Evolutionary conservation across 2,888 invertebrate species (phyloP).

Genomic region (Andrena fulva): DNA sequence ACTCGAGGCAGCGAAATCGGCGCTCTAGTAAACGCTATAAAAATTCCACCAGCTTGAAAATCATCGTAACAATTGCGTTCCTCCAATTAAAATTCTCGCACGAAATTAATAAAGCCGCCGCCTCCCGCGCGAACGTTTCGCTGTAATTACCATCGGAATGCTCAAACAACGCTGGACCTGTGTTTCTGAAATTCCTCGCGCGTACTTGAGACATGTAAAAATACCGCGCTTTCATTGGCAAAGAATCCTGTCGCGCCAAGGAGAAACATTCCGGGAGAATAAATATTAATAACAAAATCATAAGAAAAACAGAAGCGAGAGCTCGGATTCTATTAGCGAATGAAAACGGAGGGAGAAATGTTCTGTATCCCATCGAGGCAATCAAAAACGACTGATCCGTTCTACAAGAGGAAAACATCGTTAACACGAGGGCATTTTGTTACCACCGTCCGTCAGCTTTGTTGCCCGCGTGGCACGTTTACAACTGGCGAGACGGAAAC

Average conservation of each 20-base stretch:
- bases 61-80: not conserved
- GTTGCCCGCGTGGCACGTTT: conserved; percentile 1
- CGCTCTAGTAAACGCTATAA: not conserved
- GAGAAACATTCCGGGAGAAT: too few species aligned
- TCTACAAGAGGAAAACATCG: not conserved
- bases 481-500: conserved; percentile 48
- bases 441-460: not conserved
- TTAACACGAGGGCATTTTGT: not conserved
- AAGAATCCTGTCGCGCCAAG: too few species aligned
- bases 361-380: not conserved
- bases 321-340: too few species aligned
- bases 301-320: too few species aligned
- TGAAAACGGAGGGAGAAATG: not conserved
- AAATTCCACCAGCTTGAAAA: not conserved
- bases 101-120: too few species aligned
- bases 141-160: too few species aligned
- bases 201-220: too few species aligned
- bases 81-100: not conserved
- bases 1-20: not conserved
- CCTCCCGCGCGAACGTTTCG: too few species aligned
- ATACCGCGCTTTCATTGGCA: too few species aligned
- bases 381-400: conserved; percentile 2
- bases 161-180: too few species aligned
- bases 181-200: too few species aligned
- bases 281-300: too few species aligned